Evolutionary conservation across 2,797 vertebrate species (phyloP), one percentile per base, ranked within the genome.

Genomic region (Cynopterus sphinx): DNA sequence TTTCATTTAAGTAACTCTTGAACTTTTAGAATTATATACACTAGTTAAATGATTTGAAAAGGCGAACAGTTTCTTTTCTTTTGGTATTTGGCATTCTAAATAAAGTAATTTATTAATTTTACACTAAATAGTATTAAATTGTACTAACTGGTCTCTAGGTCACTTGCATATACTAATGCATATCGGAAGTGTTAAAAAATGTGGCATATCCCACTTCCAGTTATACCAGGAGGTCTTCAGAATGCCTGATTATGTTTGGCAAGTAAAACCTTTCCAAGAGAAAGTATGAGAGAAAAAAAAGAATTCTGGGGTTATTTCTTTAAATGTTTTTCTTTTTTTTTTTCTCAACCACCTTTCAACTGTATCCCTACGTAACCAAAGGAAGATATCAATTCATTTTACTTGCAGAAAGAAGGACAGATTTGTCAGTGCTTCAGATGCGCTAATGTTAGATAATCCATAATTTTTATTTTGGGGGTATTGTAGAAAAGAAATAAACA

Each of bases 61-160:
- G 0, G 9, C 73, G 12, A 49, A 61, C 12, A 19, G 5, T 77
- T 94, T 86, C 7, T 94, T 81, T 87, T 65, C 22, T 55, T 75
- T 88, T 91, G 84, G 9, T 55, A 78, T 73, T 87, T 78, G 31
- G 31, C 12, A 41, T 90, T 87, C n/a, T 96, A 90, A 49, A 92
- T 79, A 93, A 89, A 90, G 87, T n/a, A 59, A 67, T 91, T 6
- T 15, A 49, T 87, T 95, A 81, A 77, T 83, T 93, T 91, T 90
- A 36, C 2, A 57, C 8, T 49, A 75, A 87, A 33, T 28, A 17
- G 0, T 67, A 57, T 63, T 68, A 49, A 57, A 43, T 4, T 61
- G 5, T 63, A 21, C 41, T 41, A 19, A 84, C 9, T 73, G 11
- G 51, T 36, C 33, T 92, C 12, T 84, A 13, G 33, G 65, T 73